Conservation (phyloP, 2,888 invertebrate species). For the Miltochrista miniata region DNA sequence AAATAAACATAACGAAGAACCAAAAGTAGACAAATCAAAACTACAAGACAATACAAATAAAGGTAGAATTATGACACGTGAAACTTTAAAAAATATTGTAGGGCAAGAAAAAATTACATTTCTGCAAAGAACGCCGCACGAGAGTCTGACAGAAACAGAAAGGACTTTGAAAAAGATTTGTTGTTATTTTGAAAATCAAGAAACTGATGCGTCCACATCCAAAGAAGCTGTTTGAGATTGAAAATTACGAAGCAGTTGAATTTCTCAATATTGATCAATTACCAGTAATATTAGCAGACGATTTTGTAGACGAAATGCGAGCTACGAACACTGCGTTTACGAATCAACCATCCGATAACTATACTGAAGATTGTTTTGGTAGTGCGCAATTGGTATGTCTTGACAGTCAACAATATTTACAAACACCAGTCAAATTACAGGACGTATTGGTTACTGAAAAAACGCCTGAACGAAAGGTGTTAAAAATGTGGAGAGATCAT, state of each 20-base stretch:
- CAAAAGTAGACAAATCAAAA: neutral
- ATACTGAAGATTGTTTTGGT: neutral
- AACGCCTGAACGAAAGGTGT: slow-evolving; percentile 18
- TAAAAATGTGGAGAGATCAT: slow-evolving; percentile 17
- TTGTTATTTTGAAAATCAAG: slow-evolving; percentile 11
- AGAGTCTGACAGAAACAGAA: slow-evolving; percentile 17
- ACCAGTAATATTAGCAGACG: slow-evolving; percentile 19
- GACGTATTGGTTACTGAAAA: slow-evolving; percentile 12
- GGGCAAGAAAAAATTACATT: slow-evolving; percentile 14
- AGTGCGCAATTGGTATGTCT: neutral
- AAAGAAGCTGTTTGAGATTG: neutral
- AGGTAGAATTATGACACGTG: slow-evolving; percentile 16
- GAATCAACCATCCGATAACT: neutral
- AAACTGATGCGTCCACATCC: neutral
- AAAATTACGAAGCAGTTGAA: no score
- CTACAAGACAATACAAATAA: slow-evolving; percentile 14
- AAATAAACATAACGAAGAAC: neutral
- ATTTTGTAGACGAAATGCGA: neutral
- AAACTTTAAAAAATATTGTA: slow-evolving; percentile 14
- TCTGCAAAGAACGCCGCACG: slow-evolving; percentile 7
- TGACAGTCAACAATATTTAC: neutral
- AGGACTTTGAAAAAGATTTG: slow-evolving; percentile 11
- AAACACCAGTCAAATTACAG: slow-evolving; percentile 12
- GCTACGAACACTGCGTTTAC: neutral
- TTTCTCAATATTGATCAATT: slow-evolving; percentile 14